Conservation (phyloP, 2,113 vertebrate species). For the Heterotilapia buettikoferi region DNA sequence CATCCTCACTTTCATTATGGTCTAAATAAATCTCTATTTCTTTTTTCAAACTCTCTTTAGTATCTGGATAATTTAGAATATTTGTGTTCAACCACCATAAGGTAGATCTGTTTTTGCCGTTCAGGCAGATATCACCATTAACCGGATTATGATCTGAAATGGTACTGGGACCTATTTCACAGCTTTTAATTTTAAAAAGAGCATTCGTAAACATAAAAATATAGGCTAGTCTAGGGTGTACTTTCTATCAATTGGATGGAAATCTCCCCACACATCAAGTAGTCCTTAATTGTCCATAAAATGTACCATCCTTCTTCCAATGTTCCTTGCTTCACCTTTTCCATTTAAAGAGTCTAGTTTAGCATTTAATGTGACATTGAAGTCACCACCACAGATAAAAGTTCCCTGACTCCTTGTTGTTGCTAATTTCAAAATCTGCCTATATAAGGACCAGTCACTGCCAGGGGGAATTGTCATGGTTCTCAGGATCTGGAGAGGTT, state of each 20-base stretch:
- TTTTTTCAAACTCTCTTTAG: not conserved
- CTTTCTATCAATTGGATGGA: not conserved
- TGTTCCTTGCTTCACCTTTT: no score
- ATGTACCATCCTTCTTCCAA: no score
- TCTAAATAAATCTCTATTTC: not conserved
- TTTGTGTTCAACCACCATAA: not conserved
- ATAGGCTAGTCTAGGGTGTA: not conserved
- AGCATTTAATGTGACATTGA: no score
- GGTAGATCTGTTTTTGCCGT: not conserved
- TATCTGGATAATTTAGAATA: not conserved
- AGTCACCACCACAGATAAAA: no score
- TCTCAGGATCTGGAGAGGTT: no score
- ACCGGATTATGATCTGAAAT: not conserved
- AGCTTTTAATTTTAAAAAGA: not conserved
- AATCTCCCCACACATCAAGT: not conserved
- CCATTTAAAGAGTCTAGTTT: no score
- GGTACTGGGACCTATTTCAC: not conserved
- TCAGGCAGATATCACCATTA: not conserved
- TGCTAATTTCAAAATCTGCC: no score
- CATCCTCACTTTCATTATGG: not conserved
- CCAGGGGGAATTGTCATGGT: no score
- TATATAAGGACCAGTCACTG: no score
- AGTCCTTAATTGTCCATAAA: not conserved
- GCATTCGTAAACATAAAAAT: not conserved
- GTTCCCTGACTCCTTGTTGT: no score